Percentiles rank a stretch among this genome's conserved stretches.
phyloP scores from a whole-genome alignment of 1,140 invertebrate species.

The Aricia agestis region DNA sequence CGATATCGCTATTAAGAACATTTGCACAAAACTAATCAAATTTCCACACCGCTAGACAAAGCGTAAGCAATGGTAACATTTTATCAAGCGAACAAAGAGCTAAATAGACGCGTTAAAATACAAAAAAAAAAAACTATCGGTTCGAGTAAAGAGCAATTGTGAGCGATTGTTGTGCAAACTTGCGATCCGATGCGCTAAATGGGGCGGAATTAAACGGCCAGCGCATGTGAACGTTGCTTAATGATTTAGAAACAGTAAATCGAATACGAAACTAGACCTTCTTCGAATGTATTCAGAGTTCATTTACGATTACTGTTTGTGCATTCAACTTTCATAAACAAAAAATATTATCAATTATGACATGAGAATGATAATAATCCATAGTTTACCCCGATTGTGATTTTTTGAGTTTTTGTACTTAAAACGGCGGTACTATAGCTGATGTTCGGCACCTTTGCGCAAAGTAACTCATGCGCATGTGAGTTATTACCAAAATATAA shows the following conservation, averaged over 20 bases:
- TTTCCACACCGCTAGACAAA: slow-evolving; percentile 62
- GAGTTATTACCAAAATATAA: slow-evolving; percentile 44
- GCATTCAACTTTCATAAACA: background rate
- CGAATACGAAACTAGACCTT: slow-evolving; percentile 22
- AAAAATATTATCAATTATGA: slow-evolving; percentile 36
- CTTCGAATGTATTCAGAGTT: background rate
- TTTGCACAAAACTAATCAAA: slow-evolving; percentile 62
- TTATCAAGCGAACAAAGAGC: slow-evolving; percentile 44
- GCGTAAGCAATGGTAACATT: slow-evolving; percentile 42
- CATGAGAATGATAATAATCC: slow-evolving; percentile 39
- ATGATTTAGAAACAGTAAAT: slow-evolving; percentile 56
- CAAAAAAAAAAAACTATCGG: slow-evolving; percentile 64
- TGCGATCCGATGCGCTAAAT: slow-evolving; percentile 66
- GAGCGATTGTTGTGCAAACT: slow-evolving; percentile 69
- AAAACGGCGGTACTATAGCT: slow-evolving; percentile 31
- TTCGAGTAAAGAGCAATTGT: slow-evolving; percentile 69
- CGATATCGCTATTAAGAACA: slow-evolving; percentile 28
- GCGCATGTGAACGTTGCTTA: slow-evolving; percentile 64
- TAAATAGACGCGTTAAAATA: slow-evolving; percentile 59
- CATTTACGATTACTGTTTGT: background rate
- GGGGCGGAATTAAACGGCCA: slow-evolving; percentile 61
- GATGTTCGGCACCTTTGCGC: slow-evolving; percentile 53
- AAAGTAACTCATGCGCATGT: slow-evolving; percentile 50
- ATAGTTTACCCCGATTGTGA: slow-evolving; percentile 45
- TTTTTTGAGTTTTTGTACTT: slow-evolving; percentile 41